Evolutionary conservation across 2,888 invertebrate genomes (phyloP), one percentile per base, ranked within the genome.

Genomic region (Eubasilissa splendida): DNA sequence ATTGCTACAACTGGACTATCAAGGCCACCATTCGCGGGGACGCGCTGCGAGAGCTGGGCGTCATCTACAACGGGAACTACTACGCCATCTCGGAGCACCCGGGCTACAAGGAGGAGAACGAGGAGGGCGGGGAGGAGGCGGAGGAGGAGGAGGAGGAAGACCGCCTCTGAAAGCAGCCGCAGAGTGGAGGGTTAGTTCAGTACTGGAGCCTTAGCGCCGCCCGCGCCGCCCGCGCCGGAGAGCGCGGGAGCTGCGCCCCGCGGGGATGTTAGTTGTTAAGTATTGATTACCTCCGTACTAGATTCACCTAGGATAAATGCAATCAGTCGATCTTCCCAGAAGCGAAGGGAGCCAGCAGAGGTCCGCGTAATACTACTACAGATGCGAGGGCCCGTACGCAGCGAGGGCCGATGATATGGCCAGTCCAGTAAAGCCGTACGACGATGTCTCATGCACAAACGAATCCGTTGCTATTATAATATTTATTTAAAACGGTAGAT

Each of bases 1-100:
- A 97, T 89, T 96, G 96, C 88, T 96, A 96, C 92, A 97, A 97
- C 90, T 97, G 97, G 97, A 97, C 97, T 89, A 97, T 97, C 91
- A 97, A 97, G 90, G 97, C 97, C 86, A 96, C 97, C 85, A 97
- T 97, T 87, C 92, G 96, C 83, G 97, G 97, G 76, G 97, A 97
- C 89, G 96, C 96, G 85, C 90, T 97, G 86, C 92, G 97, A 80
- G 97, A 97, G 89, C 92, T 97, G 84, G 97, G 97, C 84, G 96
- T 97, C 85, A 96, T 97, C 87, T 97, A 97, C 91, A 97, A 97
- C 90, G 97, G 97, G 84, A 97, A 97, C 90, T 97, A 97, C 90
- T 97, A 97, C 90, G 96, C 96, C 85, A 97, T 97, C 88, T 96
- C 96, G 87, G 97, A 97, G 89, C 97, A 97, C 89, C 97, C 97